Evolutionary conservation across 2,797 vertebrate species (phyloP), one percentile per base, ranked within the genome.

Genomic region (Crypturellus tataupa): DNA sequence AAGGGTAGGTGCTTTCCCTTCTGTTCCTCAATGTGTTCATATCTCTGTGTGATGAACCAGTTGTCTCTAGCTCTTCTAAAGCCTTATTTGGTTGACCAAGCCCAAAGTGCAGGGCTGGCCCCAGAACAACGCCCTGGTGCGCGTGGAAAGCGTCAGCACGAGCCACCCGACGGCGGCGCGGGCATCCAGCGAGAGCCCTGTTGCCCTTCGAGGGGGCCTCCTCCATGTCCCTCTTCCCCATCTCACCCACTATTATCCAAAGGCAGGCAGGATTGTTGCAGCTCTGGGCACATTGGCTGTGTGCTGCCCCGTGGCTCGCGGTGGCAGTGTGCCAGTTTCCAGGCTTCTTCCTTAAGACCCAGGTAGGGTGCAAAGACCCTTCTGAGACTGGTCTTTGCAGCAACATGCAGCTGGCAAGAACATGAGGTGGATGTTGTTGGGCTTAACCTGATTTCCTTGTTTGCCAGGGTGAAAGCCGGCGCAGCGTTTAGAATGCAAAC

Each of bases 371-470:
- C 1, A 5, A 76, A 51, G 49, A 24, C 20, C 0, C 0, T 27
- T 90, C 69, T 76, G 56, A 44, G 1, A 31, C 31, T 67, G 65
- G 3, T 47, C 64, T 55, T 58, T 56, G 11, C 33, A 70, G 59
- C 79, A 60, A 29, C 73, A 73, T 2, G 0, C 21, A 49, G 58
- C 73, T 91, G 65, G 47, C 60, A 40, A 40, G 46, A 46, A 77
- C 4, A 0, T 17, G 68, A 82, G 69, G 51, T 89, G 49, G 85
- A 53, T 6, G 1, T 5, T 46, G 63, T 73, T 67, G 76, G 39
- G 75, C 63, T 94, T 86, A 95, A 96, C 94, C 91, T 86, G 96
- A 85, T 93, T 87, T 81, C 94, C 95, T 94, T 76, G 90, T 93
- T 83, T 59, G 73, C 83, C 83, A 42, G 87, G 75, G 89, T 79